Conservation (phyloP, 2,888 invertebrate genomes). For the Sinentomon sp. region DNA sequence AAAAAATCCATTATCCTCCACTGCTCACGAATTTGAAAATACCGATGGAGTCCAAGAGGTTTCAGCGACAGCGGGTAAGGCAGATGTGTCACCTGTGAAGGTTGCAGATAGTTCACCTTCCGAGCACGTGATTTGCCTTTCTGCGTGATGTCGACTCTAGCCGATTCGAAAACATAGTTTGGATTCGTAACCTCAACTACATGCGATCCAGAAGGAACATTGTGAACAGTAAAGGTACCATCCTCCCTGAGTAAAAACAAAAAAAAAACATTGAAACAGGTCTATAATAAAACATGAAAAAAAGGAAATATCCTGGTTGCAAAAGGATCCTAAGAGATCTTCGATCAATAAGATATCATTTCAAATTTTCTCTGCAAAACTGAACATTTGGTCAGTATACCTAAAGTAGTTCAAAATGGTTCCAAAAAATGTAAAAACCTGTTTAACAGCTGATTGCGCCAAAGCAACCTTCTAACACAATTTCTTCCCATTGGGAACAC, state of each 20-base stretch:
- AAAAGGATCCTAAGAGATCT: too few species aligned
- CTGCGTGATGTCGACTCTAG: constrained; percentile 84
- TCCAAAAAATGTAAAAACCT: too few species aligned
- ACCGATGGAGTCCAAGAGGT: constrained; percentile 45
- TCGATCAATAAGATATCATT: too few species aligned
- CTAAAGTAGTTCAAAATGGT: too few species aligned
- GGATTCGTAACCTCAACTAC: constrained; percentile 75
- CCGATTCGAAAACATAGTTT: constrained; percentile 72
- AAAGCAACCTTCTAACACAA: too few species aligned
- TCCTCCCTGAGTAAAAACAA: constrained; percentile 69
- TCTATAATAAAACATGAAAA: too few species aligned
- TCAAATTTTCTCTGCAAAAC: too few species aligned
- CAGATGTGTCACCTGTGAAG: constrained; percentile 61
- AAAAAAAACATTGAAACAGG: too few species aligned
- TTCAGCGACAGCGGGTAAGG: constrained; percentile 78
- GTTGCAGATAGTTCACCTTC: constrained; percentile 78
- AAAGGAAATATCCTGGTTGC: too few species aligned
- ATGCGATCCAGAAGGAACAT: constrained; percentile 73
- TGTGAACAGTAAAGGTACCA: constrained; percentile 64
- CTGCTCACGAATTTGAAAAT: constrained; percentile 82
- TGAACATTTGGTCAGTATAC: too few species aligned
- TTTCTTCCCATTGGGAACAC: too few species aligned
- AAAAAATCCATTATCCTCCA: constrained; percentile 90
- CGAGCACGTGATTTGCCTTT: constrained; percentile 90
- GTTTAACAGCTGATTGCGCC: too few species aligned